A percentile compares a stretch with the other conserved stretches of the same genome.
phyloP scores from a whole-genome alignment of 2,797 vertebrate genomes.

The Eleutherodactylus coqui region DNA sequence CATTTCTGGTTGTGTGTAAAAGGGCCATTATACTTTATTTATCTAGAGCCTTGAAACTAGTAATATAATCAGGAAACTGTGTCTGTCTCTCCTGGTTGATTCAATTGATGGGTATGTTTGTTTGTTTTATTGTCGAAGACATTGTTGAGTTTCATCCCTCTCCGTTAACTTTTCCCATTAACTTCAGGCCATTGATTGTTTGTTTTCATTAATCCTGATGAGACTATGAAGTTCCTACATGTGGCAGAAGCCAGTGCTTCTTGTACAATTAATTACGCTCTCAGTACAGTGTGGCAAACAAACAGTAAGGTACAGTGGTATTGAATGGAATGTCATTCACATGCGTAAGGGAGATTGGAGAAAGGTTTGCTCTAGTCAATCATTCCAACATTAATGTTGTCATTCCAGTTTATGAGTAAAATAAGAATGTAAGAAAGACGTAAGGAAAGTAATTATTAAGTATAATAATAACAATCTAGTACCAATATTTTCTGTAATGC shows the following conservation, averaged over 20 bases:
- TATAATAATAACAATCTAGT: not conserved
- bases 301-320: constrained; percentile 19
- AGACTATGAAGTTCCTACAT: constrained; percentile 35
- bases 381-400: constrained; percentile 31
- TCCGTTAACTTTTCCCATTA: constrained; percentile 60
- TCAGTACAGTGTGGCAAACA: constrained; percentile 44
- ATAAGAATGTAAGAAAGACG: not conserved
- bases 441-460: not conserved
- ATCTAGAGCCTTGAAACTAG: constrained; percentile 34
- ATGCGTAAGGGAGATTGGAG: constrained; percentile 22
- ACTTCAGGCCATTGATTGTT: constrained; percentile 58
- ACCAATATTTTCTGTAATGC: not conserved
- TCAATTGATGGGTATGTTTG: constrained; percentile 58
- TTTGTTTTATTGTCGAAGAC: constrained; percentile 52
- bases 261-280: constrained; percentile 57
- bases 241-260: constrained; percentile 35
- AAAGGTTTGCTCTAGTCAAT: constrained; percentile 43
- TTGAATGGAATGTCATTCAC: constrained; percentile 40
- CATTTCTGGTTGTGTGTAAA: no score
- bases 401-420: not conserved
- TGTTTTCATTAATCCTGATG: constrained; percentile 55
- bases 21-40: constrained; percentile 51
- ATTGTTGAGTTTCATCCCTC: constrained; percentile 18
- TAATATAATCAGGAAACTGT: constrained; percentile 54
- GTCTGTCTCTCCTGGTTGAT: constrained; percentile 48